These are phyloP conservation scores for Papilio helenus DNA, from an alignment of 1,140 invertebrate species.

Conservation along the genomic window DNA sequence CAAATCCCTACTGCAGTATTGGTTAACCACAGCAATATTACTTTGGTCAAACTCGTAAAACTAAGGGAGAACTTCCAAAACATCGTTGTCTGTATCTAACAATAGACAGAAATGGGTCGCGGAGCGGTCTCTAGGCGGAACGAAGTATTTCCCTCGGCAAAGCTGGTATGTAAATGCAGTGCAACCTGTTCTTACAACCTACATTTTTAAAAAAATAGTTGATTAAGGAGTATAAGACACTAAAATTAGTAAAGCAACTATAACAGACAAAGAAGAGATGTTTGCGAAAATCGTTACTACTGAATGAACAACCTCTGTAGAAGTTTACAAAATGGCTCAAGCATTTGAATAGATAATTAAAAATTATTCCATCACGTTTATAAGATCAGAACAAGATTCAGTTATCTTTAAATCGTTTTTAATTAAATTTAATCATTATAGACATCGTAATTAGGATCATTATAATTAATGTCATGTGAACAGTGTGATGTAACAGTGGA, in stretches of 20 bases:
- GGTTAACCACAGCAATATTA: constrained; percentile 14
- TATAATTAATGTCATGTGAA: constrained; percentile 13
- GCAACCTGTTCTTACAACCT: neutral
- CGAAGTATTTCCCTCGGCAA: constrained; percentile 11
- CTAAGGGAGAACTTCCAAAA: constrained; percentile 26
- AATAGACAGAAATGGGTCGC: constrained; percentile 36
- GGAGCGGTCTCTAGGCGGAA: constrained; percentile 28
- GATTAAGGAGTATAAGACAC: neutral
- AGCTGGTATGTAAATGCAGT: neutral
- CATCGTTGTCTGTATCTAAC: constrained; percentile 32
- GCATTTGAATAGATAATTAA: neutral
- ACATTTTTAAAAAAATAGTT: neutral
- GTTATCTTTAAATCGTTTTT: neutral
- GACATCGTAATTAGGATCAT: neutral
- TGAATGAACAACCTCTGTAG: neutral
- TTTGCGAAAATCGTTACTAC: no score
- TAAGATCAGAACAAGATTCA: neutral
- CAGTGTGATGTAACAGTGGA: neutral
- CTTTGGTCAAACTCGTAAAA: constrained; percentile 23
- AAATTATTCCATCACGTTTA: neutral
- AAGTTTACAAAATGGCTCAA: neutral
- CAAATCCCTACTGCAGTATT: neutral
- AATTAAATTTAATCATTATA: constrained; percentile 1
- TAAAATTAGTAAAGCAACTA: neutral
- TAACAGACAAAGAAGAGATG: neutral